Base-by-base conservation (phyloP, 2,113 vertebrate genomes). In the Nannobrachium achirus region DNA sequence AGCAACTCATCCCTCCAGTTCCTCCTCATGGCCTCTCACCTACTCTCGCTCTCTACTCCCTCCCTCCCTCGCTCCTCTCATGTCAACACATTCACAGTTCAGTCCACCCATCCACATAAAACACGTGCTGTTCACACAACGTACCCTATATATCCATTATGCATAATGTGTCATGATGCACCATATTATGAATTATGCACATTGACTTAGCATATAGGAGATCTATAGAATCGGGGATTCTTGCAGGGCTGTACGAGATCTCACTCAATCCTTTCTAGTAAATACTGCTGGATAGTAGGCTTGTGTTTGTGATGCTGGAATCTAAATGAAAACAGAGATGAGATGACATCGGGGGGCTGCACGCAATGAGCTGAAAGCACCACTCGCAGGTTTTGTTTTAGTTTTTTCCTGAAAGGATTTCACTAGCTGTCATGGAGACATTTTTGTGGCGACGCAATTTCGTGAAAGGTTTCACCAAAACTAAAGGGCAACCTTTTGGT, bases 131-230 rank as follows among this genome's bases (percentile, higher is more conserved):
- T 71, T 79, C 66, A 38, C 66, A 78, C 78, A 52, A 5, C 51
- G 3, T 5, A 33, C 25, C 6, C 25, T 33, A 33, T 33, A n/a
- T 65, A 70, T 79, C 61, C 66, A 69, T 77, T 56, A 79, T 81
- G 45, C 72, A 65, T 67, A 2, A 60, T 18, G 51, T 64, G 75
- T 55, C 64, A 19, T 13, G 70, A 79, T 69, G 68, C 52, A 1
- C 60, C 11, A 33, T 56, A 86, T 89, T 56, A 86, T 89, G 71
- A 85, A 88, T 86, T 86, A 83, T 85, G 73, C 1, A 85, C 73
- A 77, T 63, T n/a, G 25, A 56, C 10, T 57, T 66, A 59, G 72
- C 52, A 38, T 81, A 39, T 14, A 56, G 13, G 1, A 8, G 7
- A 73, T 66, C 56, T 57, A 60, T 64, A 42, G 39, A 66, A 68